Evolutionary conservation across 1,140 invertebrate genomes (phyloP), one percentile per base, ranked within the genome.

Genomic region (Micrasema longulum): DNA sequence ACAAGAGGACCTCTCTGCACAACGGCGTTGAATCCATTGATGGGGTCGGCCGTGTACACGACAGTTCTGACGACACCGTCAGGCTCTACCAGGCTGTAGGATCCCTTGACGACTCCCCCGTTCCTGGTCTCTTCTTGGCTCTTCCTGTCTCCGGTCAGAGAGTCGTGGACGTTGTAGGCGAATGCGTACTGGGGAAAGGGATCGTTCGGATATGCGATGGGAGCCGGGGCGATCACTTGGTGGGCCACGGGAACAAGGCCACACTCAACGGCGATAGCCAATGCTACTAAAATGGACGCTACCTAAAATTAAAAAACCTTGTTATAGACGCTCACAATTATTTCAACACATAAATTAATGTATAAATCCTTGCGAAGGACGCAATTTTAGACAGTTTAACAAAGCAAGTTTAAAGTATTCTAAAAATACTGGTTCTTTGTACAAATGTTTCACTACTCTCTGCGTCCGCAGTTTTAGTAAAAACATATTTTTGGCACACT

Each of bases 161-260:
- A 80, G 76, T 87, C 86, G 76, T 85, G 80, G 0, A 87, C 82
- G 68, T 82, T 84, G 69, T 87, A 87, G 53, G 82, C 80, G 52
- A 84, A 86, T 26, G 81, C 82, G 67, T 86, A 87, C 62, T 86
- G 84, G 1, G 85, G 85, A 78, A 82, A 81, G 3, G 85, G 80
- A 77, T 86, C 83, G 68, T 82, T 84, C 52, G 82, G 82, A 0
- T 80, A 82, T 48, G 78, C 81, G 12, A 83, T 76, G 52, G 77
- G 78, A n/a, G 76, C 74, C 65, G 67, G 69, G 14, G 74, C 75
- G 12, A 64, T 11, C 12, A 31, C 71, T 12, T 52, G 38, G 12
- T 68, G 69, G 12, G 73, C 69, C 5, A 72, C 2, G 14, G 76
- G 76, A 22, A 77, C 72, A 9, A 77, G 67, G 22, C 75, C 72